Base-by-base conservation (phyloP, 2,113 vertebrate species). In the Sigmodon hispidus region DNA sequence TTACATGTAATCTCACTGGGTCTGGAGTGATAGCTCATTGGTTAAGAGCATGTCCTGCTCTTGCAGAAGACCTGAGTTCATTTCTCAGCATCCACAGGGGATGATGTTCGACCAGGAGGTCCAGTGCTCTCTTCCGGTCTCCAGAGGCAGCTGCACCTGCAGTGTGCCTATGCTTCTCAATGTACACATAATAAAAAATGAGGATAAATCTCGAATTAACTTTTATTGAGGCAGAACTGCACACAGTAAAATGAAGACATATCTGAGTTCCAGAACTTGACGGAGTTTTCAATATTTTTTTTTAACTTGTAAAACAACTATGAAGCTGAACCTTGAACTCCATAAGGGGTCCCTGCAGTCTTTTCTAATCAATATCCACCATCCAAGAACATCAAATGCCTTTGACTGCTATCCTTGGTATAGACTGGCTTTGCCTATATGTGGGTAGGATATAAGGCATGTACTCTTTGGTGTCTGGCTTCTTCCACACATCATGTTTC, bases 401-500 rank as follows among this genome's bases (percentile, higher is more conserved):
- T 34, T 40, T n/a, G 84, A 72, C 22, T 90, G 87, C 34, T 34
- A 6, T 88, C 75, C 50, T 45, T 5, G 16, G 19, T 24, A 2
- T 0, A 24, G 19, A 10, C 57, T 6, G 17, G 43, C 50, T 65
- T 50, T 85, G 81, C 12, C 73, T 69, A 31, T 52, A 5, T 15
- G 43, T 4, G 13, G 50, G n/a, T 36, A 36, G 75, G 79, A 48
- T 48, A 6, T 29, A 45, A 2, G 11, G 61, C 69, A 55, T 11
- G 1, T 8, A n/a, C 65, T 72, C 6, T 0, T 26, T 29, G 7
- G 43, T 36, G 87, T 87, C 63, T 91, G 80, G 67, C 84, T 89
- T 67, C 55, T 91, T 81, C 79, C 73, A 84, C 55, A 57, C 69
- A 11, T 84, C 73, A 5, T 36, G 57, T 50, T 80, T 73, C 90